These are phyloP conservation scores for Hestina assimilis DNA, from an alignment of 1,140 invertebrate genomes.

Conservation along the genomic window DNA sequence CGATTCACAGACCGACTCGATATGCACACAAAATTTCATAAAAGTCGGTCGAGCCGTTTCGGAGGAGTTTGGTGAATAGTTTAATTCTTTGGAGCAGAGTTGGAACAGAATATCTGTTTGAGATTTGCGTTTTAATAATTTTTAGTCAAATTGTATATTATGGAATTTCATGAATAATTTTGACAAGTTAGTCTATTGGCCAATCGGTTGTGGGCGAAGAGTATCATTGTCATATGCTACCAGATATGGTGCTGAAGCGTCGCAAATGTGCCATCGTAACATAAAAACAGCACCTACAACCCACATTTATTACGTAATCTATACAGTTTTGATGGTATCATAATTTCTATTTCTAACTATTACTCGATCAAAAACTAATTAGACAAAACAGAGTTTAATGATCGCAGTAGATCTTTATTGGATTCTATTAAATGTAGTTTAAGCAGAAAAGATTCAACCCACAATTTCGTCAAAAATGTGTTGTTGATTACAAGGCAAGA, in stretches of 20 bases:
- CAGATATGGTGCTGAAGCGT: conserved; percentile 6
- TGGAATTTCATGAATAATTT: background rate
- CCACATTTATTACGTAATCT: background rate
- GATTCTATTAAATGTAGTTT: background rate
- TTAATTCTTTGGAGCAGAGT: no score
- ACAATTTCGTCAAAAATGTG: no score
- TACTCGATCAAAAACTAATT: background rate
- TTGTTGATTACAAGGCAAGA: no score
- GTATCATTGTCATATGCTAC: conserved; percentile 4
- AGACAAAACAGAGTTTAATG: no score
- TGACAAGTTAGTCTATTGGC: background rate
- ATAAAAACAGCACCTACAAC: conserved; percentile 5
- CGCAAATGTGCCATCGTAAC: background rate
- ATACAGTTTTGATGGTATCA: background rate
- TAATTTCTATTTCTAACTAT: background rate
- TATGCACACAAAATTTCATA: no score
- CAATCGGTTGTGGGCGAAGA: conserved; percentile 1
- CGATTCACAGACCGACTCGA: no score
- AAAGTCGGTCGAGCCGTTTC: no score
- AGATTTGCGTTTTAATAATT: no score
- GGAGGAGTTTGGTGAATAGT: no score
- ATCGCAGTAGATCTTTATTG: no score
- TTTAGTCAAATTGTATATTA: background rate
- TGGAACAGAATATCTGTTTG: no score
- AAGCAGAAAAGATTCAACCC: no score